These are phyloP conservation scores for Chunga burmeisteri DNA, from an alignment of 2,113 vertebrate species.

Conservation along the genomic window DNA sequence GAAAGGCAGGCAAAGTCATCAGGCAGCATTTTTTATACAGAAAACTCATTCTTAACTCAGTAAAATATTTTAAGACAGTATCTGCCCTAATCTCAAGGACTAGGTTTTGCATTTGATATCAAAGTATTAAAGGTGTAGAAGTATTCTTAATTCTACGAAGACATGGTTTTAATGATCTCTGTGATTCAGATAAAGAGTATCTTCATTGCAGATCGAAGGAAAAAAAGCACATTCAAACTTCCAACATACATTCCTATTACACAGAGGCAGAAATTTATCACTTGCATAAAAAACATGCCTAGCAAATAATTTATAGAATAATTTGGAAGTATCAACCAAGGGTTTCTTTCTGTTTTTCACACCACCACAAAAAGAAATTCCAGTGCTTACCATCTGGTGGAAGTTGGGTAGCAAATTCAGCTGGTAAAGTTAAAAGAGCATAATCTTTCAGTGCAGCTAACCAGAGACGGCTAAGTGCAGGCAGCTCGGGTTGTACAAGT, in stretches of 20 bases:
- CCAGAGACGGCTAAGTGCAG: slow-evolving; percentile 92
- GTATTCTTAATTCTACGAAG: background rate
- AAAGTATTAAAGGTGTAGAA: background rate
- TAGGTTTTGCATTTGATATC: background rate
- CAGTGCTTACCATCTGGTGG: slow-evolving; percentile 88
- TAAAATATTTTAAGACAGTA: background rate
- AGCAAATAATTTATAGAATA: background rate
- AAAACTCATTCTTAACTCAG: background rate
- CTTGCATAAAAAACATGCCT: background rate
- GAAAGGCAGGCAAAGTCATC: background rate
- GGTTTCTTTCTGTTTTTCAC: background rate
- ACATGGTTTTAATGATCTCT: background rate
- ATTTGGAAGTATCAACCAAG: background rate
- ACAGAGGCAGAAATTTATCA: background rate
- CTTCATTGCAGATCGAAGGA: background rate
- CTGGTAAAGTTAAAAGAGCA: slow-evolving; percentile 91
- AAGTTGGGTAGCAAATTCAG: slow-evolving; percentile 97
- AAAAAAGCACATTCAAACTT: background rate
- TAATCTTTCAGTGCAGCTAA: slow-evolving; percentile 93
- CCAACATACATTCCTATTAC: background rate
- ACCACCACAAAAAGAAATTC: background rate
- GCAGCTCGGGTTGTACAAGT: slow-evolving; percentile 92
- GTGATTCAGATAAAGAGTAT: background rate
- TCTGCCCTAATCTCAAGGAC: background rate
- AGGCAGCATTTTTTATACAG: background rate